phyloP scores from a whole-genome alignment of 2,113 vertebrate genomes.

The Andinoacara biseriatus region DNA sequence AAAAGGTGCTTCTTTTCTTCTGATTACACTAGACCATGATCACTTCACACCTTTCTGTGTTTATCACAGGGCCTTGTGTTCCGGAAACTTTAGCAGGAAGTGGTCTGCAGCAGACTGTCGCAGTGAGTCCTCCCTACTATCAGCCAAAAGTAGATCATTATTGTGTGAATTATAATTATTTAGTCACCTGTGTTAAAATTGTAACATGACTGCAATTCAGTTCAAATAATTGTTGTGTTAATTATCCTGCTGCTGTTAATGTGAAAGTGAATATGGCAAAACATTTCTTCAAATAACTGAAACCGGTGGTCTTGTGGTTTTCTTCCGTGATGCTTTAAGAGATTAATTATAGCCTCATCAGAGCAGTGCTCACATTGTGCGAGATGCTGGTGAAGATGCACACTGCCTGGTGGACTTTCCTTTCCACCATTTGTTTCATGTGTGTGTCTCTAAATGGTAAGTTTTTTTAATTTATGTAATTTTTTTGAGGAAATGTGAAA shows the following conservation, averaged over 20 bases:
- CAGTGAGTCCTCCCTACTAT: not conserved
- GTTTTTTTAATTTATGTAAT: not conserved
- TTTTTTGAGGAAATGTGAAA: no score
- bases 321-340: conserved; percentile 31
- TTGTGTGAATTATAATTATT: not conserved
- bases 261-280: not conserved
- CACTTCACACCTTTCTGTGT: not conserved
- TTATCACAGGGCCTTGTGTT: not conserved
- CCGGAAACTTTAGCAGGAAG: conserved; percentile 43
- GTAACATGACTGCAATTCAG: not conserved
- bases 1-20: not conserved
- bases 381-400: conserved; percentile 14
- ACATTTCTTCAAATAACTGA: not conserved
- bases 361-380: not conserved
- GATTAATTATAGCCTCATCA: not conserved
- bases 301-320: conserved; percentile 54
- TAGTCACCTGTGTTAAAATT: not conserved
- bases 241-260: not conserved
- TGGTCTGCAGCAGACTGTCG: not conserved
- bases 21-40: not conserved
- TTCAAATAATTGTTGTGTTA: not conserved
- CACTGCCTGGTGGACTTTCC: not conserved
- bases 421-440: conserved; percentile 23
- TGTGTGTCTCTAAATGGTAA: conserved; percentile 53
- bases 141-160: not conserved